Percentiles rank a stretch among this genome's conserved stretches.
Conservation (phyloP, 1,140 invertebrate species). For the Sarcophaga bullata region DNA sequence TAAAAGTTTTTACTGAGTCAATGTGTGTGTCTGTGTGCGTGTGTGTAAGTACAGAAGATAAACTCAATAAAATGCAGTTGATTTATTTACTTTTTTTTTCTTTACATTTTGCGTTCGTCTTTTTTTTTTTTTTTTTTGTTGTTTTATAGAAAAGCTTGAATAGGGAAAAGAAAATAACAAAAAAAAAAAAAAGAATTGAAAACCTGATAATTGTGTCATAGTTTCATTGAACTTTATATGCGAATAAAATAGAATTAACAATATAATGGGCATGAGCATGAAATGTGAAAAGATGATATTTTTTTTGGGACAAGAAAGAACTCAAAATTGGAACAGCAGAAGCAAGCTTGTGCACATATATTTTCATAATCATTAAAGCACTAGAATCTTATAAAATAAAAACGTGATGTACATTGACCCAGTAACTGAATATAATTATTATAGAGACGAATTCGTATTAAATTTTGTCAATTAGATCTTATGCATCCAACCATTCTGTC, state of each 20-base stretch:
- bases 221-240: background rate
- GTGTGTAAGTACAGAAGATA: background rate
- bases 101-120: background rate
- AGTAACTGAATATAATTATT: no score
- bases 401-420: no score
- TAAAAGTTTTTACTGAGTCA: no score
- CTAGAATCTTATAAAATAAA: no score
- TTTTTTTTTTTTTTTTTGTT: background rate
- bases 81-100: background rate
- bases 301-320: no score
- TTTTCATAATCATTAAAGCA: no score
- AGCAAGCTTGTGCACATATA: no score
- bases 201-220: conserved; percentile 1
- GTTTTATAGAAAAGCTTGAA: background rate
- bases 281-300: no score
- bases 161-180: background rate
- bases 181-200: background rate
- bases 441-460: no score
- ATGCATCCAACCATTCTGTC: no score
- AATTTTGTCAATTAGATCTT: no score
- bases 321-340: no score
- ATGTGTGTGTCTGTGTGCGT: background rate
- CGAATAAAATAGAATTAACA: background rate
- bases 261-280: background rate
- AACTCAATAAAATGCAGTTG: background rate